phyloP scores from a whole-genome alignment of 1,140 invertebrate species.

The Drosophila cardini region DNA sequence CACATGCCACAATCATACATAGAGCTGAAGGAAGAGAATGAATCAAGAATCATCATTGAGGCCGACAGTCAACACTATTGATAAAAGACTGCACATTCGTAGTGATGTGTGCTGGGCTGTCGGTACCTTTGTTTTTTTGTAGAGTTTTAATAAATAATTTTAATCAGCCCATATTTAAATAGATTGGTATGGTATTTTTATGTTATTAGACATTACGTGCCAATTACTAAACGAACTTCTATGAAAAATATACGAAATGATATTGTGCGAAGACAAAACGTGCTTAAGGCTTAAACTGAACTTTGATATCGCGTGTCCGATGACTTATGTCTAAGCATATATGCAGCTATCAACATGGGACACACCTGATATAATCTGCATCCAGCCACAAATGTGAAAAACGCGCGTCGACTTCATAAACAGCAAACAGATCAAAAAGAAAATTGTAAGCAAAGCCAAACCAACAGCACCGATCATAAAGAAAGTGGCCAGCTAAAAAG shows the following conservation, averaged over 20 bases:
- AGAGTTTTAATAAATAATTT: too few relatives aligned
- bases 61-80: too few relatives aligned
- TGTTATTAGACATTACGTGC: conserved; percentile 16
- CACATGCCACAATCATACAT: conserved; percentile 92
- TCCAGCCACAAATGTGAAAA: conserved; percentile 96
- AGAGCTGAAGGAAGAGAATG: conserved; percentile 86
- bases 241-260: too few relatives aligned
- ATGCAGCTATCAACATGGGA: background rate
- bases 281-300: conserved; percentile 41
- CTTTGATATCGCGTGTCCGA: conserved; percentile 27
- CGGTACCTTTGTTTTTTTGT: too few relatives aligned
- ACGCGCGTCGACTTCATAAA: conserved; percentile 97
- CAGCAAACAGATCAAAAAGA: conserved; percentile 96
- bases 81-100: too few relatives aligned
- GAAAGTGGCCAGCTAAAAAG: conserved; percentile 90
- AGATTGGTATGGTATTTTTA: too few relatives aligned
- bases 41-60: too few relatives aligned
- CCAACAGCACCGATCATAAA: conserved; percentile 94
- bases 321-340: conserved; percentile 28
- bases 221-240: conserved; percentile 33
- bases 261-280: conserved; percentile 28
- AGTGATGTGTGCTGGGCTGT: too few relatives aligned
- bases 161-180: too few relatives aligned
- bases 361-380: conserved; percentile 96
- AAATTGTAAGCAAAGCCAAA: conserved; percentile 93